Percentiles rank a stretch among this genome's conserved stretches.
Conservation (phyloP, 2,888 invertebrate species). For the Heliconius aoede region DNA sequence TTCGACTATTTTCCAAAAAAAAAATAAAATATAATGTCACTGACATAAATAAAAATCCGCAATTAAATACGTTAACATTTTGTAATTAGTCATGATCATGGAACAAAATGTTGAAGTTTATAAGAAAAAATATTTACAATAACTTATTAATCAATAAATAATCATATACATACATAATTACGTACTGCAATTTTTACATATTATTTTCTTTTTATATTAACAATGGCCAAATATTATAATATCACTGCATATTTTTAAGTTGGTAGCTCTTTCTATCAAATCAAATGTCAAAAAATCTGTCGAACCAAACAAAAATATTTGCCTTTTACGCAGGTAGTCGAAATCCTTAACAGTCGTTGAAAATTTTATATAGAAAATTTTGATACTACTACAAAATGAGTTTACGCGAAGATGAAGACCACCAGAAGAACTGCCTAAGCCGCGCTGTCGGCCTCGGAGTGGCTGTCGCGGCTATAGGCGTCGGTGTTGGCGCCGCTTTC, state of each 20-base stretch:
- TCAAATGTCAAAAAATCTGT: not conserved
- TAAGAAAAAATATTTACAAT: too few relatives aligned
- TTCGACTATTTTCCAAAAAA: too few relatives aligned
- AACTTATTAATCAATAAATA: too few relatives aligned
- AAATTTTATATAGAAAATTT: not conserved
- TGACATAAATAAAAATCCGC: too few relatives aligned
- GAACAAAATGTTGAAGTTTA: too few relatives aligned
- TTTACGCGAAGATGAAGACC: conserved; percentile 67
- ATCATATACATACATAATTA: too few relatives aligned
- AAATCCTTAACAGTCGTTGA: conserved; percentile 30
- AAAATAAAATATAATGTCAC: too few relatives aligned
- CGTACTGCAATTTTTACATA: not conserved
- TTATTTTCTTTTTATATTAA: not conserved
- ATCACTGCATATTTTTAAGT: not conserved
- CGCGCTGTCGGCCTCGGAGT: conserved; percentile 71
- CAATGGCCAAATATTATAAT: not conserved
- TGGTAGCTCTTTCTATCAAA: conserved; percentile 7
- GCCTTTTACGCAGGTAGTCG: conserved; percentile 22
- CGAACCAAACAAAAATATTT: conserved; percentile 24
- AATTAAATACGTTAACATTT: too few relatives aligned
- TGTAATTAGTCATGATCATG: too few relatives aligned
- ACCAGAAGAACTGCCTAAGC: conserved; percentile 66
- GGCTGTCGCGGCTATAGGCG: conserved; percentile 74
- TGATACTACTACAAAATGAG: conserved; percentile 58
- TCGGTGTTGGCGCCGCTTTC: conserved; percentile 75